Percentiles rank a stretch among this genome's conserved stretches.
These are phyloP conservation scores for Trachymyrmex septentrionalis DNA, from an alignment of 1,140 invertebrate species.

Conservation along the genomic window DNA sequence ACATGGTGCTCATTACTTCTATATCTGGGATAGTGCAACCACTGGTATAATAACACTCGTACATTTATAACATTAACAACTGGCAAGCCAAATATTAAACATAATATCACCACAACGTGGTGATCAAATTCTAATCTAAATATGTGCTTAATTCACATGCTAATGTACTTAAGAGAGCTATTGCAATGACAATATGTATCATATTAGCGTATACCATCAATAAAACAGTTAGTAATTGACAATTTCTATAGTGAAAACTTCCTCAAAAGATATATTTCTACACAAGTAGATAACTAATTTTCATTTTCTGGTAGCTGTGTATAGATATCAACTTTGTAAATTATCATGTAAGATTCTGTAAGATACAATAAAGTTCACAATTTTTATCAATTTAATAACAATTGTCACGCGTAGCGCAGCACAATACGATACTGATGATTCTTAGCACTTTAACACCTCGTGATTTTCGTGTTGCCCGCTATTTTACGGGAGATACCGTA, in stretches of 20 bases:
- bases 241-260: not conserved
- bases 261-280: not conserved
- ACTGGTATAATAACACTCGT: constrained; percentile 34
- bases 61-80: constrained; percentile 52
- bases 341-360: not conserved
- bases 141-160: constrained; percentile 16
- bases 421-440: constrained; percentile 3
- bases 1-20: constrained; percentile 51
- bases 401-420: not conserved
- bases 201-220: not conserved
- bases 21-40: constrained; percentile 50
- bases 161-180: constrained; percentile 3
- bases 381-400: not conserved
- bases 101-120: not conserved
- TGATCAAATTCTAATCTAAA: not conserved
- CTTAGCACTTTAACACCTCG: not conserved
- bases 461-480: not conserved
- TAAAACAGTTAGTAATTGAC: not conserved
- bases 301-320: not conserved
- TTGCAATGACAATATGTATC: not conserved
- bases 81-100: not conserved
- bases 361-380: not conserved
- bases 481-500: not conserved
- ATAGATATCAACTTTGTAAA: not conserved
- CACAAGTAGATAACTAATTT: not conserved